Conservation (phyloP, 2,113 vertebrate genomes). For the Aegithalos caudatus region DNA sequence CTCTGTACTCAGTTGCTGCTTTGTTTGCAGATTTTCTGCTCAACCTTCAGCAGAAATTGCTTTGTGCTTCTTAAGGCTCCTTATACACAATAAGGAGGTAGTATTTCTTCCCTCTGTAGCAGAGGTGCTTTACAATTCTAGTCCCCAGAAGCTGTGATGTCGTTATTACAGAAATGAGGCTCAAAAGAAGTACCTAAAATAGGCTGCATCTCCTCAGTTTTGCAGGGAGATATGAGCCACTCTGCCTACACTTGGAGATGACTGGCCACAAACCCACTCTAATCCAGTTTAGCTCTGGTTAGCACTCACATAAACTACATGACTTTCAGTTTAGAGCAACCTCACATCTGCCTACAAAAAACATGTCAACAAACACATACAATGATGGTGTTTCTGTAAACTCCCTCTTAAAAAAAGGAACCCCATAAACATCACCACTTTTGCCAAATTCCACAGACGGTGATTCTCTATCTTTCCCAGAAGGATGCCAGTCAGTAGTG, state of each 20-base stretch:
- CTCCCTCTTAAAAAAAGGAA: background rate
- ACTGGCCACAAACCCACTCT: conserved; percentile 56
- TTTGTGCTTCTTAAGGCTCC: background rate
- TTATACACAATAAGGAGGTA: background rate
- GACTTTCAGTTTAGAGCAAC: conserved; percentile 26
- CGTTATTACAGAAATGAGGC: background rate
- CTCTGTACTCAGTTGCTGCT: background rate
- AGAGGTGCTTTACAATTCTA: background rate
- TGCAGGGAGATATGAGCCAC: conserved; percentile 44
- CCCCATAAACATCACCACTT: background rate
- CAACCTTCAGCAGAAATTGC: background rate
- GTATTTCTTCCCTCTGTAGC: background rate
- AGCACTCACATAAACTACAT: conserved; percentile 45
- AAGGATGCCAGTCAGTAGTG: background rate
- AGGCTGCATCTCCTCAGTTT: background rate
- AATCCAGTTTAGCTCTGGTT: conserved; percentile 58
- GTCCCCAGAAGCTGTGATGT: background rate
- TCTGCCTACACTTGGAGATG: conserved; percentile 36
- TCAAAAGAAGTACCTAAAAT: conserved; percentile 5
- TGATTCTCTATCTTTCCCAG: background rate
- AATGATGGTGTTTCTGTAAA: background rate
- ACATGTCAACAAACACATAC: background rate
- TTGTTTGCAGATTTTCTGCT: background rate
- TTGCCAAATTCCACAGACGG: background rate
- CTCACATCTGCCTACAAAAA: conserved; percentile 49